Percentiles rank a stretch among this genome's conserved stretches.
Evolutionary conservation across 1,140 invertebrate species (phyloP).

Genomic region (Globodera rostochiensis): DNA sequence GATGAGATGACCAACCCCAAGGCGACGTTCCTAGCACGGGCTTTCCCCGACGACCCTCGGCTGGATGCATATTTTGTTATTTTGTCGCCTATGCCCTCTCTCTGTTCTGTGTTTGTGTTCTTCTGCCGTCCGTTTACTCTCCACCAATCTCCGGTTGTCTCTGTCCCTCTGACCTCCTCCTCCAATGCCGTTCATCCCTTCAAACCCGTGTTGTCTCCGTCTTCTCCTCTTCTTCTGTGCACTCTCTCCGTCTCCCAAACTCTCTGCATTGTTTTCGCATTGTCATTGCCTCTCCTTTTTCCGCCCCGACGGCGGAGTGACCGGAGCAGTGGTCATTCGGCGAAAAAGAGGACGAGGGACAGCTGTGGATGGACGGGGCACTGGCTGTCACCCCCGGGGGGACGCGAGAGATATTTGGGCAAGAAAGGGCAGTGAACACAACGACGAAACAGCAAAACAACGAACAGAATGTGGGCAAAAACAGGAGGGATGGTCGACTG

Average conservation of each 20-base stretch:
- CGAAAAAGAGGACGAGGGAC: background rate
- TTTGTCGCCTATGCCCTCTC: constrained; percentile 1
- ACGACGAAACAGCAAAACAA: constrained; percentile 13
- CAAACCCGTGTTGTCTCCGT: too few species aligned
- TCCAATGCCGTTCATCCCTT: too few species aligned
- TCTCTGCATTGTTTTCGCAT: constrained; percentile 27
- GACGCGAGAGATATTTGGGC: constrained; percentile 1
- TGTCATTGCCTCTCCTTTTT: constrained; percentile 7
- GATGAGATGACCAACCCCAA: background rate
- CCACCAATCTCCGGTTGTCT: background rate
- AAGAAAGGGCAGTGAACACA: constrained; percentile 21
- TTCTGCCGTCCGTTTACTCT: background rate
- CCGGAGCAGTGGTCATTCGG: constrained; percentile 25
- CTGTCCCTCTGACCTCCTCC: background rate
- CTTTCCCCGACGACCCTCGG: constrained; percentile 10
- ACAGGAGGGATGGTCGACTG: constrained; percentile 6
- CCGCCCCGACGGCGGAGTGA: background rate
- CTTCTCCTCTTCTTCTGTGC: background rate
- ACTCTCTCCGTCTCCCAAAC: background rate
- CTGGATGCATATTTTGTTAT: background rate
- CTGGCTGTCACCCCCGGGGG: constrained; percentile 29
- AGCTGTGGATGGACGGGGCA: constrained; percentile 18
- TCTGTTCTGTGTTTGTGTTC: background rate
- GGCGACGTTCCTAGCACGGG: constrained; percentile 25
- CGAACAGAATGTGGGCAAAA: constrained; percentile 4